These are phyloP conservation scores for Callinectes sapidus DNA, from an alignment of 2,888 invertebrate genomes.

Conservation along the genomic window DNA sequence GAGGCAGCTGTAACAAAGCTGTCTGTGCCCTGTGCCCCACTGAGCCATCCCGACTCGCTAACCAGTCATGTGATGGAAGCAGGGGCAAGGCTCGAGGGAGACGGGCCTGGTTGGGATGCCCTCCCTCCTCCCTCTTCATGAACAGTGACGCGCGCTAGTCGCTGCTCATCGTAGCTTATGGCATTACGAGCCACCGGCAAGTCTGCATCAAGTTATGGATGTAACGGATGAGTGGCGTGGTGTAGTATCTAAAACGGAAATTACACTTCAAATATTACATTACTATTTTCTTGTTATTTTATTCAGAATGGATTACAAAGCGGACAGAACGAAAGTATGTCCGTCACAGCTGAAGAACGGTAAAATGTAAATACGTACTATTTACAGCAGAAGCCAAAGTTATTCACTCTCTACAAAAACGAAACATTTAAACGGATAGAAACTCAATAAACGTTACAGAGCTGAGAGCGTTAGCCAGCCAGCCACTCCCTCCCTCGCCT, in stretches of 20 bases:
- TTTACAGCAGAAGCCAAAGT: background rate
- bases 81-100: background rate
- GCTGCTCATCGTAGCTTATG: background rate
- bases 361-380: background rate
- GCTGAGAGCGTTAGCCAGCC: background rate
- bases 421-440: constrained; percentile 13
- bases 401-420: background rate
- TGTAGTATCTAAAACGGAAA: background rate
- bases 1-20: background rate
- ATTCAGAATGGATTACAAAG: background rate
- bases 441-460: constrained; percentile 5
- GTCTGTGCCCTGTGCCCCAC: background rate
- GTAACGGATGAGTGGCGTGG: background rate
- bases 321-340: background rate
- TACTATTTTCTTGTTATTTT: background rate
- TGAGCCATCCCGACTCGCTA: background rate
- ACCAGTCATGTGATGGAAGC: background rate
- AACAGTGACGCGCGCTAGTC: background rate
- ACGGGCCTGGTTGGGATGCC: background rate
- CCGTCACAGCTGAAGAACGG: background rate
- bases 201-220: background rate
- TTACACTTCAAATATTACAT: background rate
- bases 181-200: background rate
- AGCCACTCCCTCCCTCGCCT: background rate
- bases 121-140: background rate